Evolutionary conservation across 1,140 invertebrate genomes (phyloP).

Genomic region (Aphelenchoides avenae): DNA sequence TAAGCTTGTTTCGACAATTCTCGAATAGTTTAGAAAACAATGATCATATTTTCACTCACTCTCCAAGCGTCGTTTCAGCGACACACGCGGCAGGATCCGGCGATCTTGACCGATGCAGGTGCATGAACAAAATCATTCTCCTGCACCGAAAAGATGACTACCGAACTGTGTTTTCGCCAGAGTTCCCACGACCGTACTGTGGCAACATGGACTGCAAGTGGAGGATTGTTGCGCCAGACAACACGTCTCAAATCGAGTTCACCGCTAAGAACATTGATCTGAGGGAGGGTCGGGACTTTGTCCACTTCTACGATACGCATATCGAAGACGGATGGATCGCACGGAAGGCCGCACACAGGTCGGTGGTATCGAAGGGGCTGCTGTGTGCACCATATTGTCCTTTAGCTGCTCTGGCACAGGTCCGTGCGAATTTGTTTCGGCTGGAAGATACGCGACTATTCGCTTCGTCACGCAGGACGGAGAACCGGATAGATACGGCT

Average conservation of each 20-base stretch:
- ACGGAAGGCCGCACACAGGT: too few relatives aligned
- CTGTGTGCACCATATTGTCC: neutral
- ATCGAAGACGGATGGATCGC: too few relatives aligned
- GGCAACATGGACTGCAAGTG: conserved; percentile 22
- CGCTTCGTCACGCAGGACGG: conserved; percentile 21
- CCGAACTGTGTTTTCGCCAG: conserved; percentile 18
- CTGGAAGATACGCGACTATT: conserved; percentile 17
- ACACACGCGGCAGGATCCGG: too few relatives aligned
- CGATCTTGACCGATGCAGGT: conserved; percentile 8
- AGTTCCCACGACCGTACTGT: conserved; percentile 33
- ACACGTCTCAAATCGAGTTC: conserved; percentile 27
- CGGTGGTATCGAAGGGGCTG: too few relatives aligned
- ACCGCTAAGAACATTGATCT: conserved; percentile 29
- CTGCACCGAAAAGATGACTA: conserved; percentile 15
- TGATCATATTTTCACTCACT: too few relatives aligned
- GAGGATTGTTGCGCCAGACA: conserved; percentile 30
- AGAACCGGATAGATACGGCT: conserved; percentile 23
- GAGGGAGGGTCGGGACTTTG: conserved; percentile 14
- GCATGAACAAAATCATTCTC: conserved; percentile 19
- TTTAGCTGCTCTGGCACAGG: conserved; percentile 23
- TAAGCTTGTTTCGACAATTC: too few relatives aligned
- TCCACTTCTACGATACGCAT: conserved; percentile 24
- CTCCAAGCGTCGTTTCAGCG: too few relatives aligned
- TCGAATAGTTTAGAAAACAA: too few relatives aligned
- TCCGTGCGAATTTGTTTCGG: conserved; percentile 15